Conservation (phyloP, 2,888 invertebrate genomes). For the Brachynemurus nebulosus region DNA sequence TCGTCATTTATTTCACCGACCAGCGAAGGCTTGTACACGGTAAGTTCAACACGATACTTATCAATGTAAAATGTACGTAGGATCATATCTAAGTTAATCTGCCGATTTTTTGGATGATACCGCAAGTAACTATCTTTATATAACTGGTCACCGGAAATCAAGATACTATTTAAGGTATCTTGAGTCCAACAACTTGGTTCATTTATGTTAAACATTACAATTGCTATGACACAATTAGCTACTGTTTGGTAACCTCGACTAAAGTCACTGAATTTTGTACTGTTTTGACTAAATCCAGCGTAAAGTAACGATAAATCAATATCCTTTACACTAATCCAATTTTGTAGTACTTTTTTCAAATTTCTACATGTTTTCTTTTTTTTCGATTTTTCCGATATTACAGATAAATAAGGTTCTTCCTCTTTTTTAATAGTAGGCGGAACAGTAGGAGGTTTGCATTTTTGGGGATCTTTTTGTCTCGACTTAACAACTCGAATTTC, state of each 20-base stretch:
- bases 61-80: conserved; percentile 41
- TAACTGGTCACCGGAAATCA: conserved; percentile 42
- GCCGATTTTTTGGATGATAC: conserved; percentile 33
- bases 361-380: conserved; percentile 15
- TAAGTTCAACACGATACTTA: conserved; percentile 35
- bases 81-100: conserved; percentile 27
- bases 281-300: conserved; percentile 28
- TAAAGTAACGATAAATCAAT: conserved; percentile 32
- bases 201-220: conserved; percentile 39
- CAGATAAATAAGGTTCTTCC: no score
- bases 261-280: conserved; percentile 29
- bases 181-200: conserved; percentile 40
- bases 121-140: conserved; percentile 45
- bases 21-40: conserved; percentile 31
- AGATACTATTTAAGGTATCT: conserved; percentile 37
- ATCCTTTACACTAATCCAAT: conserved; percentile 28
- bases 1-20: conserved; percentile 26
- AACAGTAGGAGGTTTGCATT: conserved; percentile 13
- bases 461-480: not conserved
- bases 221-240: conserved; percentile 36
- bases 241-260: conserved; percentile 36
- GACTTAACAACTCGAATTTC: conserved; percentile 25
- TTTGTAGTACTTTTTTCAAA: conserved; percentile 10
- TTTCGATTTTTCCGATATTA: not conserved
- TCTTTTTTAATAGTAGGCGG: conserved; percentile 15